Evolutionary conservation across 2,797 vertebrate genomes (phyloP).

Genomic region (Setipinna tenuifilis): DNA sequence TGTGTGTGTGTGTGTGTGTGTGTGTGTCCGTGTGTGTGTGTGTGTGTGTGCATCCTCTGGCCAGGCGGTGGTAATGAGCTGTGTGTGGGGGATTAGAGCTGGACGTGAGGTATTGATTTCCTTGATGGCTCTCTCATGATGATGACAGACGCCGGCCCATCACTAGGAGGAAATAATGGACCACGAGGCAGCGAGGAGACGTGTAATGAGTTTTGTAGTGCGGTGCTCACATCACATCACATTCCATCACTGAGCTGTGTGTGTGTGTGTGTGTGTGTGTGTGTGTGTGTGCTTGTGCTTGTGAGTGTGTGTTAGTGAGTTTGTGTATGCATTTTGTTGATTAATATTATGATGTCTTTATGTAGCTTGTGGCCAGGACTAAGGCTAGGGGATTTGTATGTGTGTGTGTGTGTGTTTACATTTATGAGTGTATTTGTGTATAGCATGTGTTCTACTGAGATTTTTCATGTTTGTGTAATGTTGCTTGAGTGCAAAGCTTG

Average conservation of each 20-base stretch:
- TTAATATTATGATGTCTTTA: no score
- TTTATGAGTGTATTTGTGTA: background rate
- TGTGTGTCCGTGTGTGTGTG: constrained; percentile 8
- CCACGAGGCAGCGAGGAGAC: background rate
- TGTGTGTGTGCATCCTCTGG: constrained; percentile 16
- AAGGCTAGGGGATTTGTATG: no score
- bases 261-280: no score
- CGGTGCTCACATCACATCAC: background rate
- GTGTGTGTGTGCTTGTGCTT: no score
- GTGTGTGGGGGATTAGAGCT: background rate
- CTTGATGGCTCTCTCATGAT: background rate
- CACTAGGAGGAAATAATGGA: background rate
- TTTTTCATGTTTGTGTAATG: no score
- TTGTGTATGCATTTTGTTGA: no score
- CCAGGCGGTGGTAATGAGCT: constrained; percentile 12
- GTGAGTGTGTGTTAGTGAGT: no score
- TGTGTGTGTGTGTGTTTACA: no score
- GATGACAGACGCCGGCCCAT: background rate
- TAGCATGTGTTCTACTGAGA: no score
- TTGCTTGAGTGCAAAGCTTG: no score
- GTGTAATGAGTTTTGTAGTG: background rate
- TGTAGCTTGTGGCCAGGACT: no score
- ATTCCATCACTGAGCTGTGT: no score
- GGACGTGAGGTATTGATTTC: background rate
- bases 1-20: background rate